Conservation (phyloP, 2,113 vertebrate genomes). For the Pygoscelis adeliae region DNA sequence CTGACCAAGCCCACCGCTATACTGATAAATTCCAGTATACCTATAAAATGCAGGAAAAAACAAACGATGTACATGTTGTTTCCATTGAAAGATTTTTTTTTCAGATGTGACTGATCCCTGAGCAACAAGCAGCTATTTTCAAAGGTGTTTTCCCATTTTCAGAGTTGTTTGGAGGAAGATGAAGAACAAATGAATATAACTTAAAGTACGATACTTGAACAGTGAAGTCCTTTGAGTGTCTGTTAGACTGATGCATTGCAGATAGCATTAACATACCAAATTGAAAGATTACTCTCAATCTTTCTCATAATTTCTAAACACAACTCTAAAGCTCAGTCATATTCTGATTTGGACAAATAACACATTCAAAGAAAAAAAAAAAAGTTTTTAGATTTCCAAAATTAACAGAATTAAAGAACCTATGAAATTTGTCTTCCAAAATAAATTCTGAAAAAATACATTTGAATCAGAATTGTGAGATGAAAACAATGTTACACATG, state of each 20-base stretch:
- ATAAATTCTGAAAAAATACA: background rate
- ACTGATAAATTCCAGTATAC: conserved; percentile 99
- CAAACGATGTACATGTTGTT: conserved; percentile 23
- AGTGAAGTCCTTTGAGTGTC: background rate
- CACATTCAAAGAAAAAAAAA: background rate
- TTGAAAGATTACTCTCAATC: background rate
- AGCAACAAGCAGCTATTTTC: background rate
- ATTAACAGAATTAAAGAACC: background rate
- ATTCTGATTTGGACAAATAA: background rate
- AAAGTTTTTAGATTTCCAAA: background rate
- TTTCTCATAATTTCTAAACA: background rate
- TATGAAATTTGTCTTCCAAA: background rate
- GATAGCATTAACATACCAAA: background rate
- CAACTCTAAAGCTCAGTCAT: background rate
- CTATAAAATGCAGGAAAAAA: conserved; percentile 70
- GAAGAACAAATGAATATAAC: background rate
- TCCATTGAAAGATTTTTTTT: background rate
- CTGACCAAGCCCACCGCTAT: conserved; percentile 97
- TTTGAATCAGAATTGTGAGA: background rate
- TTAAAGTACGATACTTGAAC: background rate
- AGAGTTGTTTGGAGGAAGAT: background rate
- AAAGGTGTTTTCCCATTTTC: background rate
- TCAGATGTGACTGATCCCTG: background rate
- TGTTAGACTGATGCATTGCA: background rate
- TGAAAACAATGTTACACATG: background rate